A percentile compares a stretch with the other conserved stretches of the same genome.
These are phyloP conservation scores for Stictonetta naevosa DNA, from an alignment of 2,113 vertebrate genomes.

Conservation along the genomic window DNA sequence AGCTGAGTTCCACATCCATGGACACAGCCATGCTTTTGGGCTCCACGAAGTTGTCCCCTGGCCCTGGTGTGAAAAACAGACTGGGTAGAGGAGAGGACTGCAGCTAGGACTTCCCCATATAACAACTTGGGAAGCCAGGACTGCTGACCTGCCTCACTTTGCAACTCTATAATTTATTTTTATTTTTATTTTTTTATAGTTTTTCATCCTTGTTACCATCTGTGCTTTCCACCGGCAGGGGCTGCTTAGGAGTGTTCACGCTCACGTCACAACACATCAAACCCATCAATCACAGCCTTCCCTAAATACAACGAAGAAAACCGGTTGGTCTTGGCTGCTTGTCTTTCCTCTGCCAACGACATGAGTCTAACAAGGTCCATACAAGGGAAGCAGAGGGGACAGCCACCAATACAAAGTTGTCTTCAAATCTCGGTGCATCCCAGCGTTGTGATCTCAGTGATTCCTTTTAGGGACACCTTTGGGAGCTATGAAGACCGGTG, in stretches of 20 bases:
- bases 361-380: background rate
- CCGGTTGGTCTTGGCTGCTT: background rate
- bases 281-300: too few species aligned
- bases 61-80: background rate
- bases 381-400: accelerated
- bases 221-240: too few species aligned
- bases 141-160: background rate
- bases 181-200: too few species aligned
- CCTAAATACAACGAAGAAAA: too few species aligned
- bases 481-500: background rate
- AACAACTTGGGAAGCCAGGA: background rate
- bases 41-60: background rate
- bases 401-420: accelerated
- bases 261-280: too few species aligned
- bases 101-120: background rate
- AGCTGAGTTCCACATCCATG: background rate
- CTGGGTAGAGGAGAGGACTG: background rate
- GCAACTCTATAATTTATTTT: background rate
- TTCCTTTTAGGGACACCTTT: background rate
- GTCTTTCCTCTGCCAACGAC: background rate
- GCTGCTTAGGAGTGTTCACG: too few species aligned
- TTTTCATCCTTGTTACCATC: too few species aligned
- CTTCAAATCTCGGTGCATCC: background rate
- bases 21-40: background rate
- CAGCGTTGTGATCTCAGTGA: background rate